Percentiles rank a stretch among this genome's conserved stretches.
These are phyloP conservation scores for Kryptopterus vitreolus DNA, from an alignment of 2,797 vertebrate genomes.

Conservation along the genomic window DNA sequence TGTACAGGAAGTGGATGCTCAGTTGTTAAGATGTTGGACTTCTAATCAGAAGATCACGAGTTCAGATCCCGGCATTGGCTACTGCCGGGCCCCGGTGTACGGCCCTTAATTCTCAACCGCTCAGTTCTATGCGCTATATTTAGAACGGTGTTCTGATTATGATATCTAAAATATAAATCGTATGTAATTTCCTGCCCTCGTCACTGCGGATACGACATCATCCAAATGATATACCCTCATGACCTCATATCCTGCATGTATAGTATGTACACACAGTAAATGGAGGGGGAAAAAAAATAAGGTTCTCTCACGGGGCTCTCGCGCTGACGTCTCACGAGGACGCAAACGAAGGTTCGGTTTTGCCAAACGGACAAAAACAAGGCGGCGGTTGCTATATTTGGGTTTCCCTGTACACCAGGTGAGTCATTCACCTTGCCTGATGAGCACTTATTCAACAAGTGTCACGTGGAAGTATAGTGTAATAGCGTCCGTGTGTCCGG, in stretches of 20 bases:
- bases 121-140: no score
- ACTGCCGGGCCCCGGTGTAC: no score
- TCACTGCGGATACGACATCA: no score
- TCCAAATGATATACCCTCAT: background rate
- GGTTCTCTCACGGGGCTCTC: background rate
- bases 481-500: constrained; percentile 5
- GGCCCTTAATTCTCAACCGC: no score
- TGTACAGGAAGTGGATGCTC: no score
- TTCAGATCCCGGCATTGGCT: no score
- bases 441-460: constrained; percentile 33
- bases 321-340: background rate
- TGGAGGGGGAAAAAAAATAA: background rate
- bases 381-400: background rate
- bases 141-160: no score
- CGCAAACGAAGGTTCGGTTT: background rate
- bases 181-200: no score
- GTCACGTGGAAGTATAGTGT: constrained; percentile 23
- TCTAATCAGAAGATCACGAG: no score
- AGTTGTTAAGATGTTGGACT: no score
- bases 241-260: background rate
- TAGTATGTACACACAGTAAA: background rate
- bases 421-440: constrained; percentile 28
- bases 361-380: background rate
- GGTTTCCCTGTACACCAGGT: constrained; percentile 25
- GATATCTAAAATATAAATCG: no score